These are phyloP conservation scores for Guaruba guarouba DNA, from an alignment of 2,113 vertebrate species.

Conservation along the genomic window DNA sequence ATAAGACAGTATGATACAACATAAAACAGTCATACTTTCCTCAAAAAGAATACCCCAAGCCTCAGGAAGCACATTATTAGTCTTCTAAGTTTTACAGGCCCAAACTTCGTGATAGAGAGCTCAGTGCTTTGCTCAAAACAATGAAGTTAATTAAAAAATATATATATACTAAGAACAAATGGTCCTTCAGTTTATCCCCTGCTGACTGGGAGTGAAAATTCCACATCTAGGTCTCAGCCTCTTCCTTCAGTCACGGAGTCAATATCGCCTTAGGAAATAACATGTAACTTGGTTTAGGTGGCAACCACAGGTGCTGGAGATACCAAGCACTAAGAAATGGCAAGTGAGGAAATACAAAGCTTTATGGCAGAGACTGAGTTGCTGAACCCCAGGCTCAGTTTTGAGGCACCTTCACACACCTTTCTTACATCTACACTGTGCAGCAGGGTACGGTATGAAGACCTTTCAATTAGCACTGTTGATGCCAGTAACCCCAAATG, in stretches of 20 bases:
- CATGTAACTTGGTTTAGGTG: background rate
- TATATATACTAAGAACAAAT: background rate
- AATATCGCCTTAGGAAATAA: background rate
- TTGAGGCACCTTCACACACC: background rate
- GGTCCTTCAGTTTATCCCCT: background rate
- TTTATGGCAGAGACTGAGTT: background rate
- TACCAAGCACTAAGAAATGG: background rate
- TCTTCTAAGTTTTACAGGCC: background rate
- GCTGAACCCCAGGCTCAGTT: background rate
- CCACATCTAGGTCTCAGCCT: background rate
- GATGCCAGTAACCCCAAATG: background rate
- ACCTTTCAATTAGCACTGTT: background rate
- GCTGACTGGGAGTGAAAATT: background rate
- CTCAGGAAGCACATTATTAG: background rate
- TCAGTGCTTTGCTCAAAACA: background rate
- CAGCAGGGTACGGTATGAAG: accelerated
- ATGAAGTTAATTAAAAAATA: background rate
- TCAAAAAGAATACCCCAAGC: background rate
- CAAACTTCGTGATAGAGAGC: background rate
- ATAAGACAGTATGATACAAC: background rate
- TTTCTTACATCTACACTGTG: background rate
- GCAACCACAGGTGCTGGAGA: background rate
- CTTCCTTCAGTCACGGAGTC: background rate
- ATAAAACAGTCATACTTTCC: background rate
- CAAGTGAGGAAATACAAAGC: background rate